These are phyloP conservation scores for Trichomycterus rosablanca DNA, from an alignment of 2,113 vertebrate species.

Conservation along the genomic window DNA sequence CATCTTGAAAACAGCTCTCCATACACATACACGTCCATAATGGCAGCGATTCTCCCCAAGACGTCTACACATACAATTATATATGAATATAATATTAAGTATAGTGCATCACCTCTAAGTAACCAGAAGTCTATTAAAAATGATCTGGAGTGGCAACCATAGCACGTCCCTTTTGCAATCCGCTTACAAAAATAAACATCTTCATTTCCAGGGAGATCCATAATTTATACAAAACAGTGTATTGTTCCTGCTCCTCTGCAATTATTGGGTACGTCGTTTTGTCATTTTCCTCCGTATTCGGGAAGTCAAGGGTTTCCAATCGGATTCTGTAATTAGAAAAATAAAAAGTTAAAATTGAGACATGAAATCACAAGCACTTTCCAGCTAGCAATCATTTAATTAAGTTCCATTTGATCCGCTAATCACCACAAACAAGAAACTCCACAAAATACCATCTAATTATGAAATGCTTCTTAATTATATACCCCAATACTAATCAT, in stretches of 20 bases:
- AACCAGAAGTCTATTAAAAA: constrained; percentile 60
- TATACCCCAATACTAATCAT: background rate
- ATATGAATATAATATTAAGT: constrained; percentile 56
- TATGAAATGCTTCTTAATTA: background rate
- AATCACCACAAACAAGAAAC: background rate
- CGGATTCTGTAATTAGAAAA: constrained; percentile 77
- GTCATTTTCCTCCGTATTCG: constrained; percentile 58
- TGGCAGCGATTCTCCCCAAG: constrained; percentile 37
- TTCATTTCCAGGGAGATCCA: constrained; percentile 80
- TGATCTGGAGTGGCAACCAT: constrained; percentile 55
- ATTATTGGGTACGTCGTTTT: constrained; percentile 52
- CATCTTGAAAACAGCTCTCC: constrained; percentile 48
- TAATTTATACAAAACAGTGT: constrained; percentile 78
- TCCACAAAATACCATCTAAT: constrained; percentile 17
- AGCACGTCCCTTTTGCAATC: constrained; percentile 63
- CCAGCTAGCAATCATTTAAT: constrained; percentile 14
- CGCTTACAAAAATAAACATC: constrained; percentile 98
- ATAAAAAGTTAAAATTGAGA: constrained; percentile 48
- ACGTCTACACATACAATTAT: constrained; percentile 57
- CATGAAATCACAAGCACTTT: constrained; percentile 16
- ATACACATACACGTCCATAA: constrained; percentile 4
- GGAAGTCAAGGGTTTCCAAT: constrained; percentile 82
- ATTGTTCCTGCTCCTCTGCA: constrained; percentile 43
- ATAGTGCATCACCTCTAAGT: constrained; percentile 58
- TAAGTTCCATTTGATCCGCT: constrained; percentile 5